Conservation (phyloP, 23 tunicate species). For the Ciona savignyi region DNA sequence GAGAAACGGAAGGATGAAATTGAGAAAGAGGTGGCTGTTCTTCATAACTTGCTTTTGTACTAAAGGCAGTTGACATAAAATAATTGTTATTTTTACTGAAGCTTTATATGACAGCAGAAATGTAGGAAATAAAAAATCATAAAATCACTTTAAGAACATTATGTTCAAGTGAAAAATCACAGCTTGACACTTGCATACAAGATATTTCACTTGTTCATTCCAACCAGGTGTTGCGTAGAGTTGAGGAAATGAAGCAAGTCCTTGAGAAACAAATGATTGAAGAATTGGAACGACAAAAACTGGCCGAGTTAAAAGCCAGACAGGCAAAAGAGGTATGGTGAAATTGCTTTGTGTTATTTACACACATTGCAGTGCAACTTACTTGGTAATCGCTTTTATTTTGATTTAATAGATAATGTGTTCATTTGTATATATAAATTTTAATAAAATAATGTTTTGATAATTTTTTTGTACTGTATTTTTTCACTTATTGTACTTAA, state of each 20-base stretch:
- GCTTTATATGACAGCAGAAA: too few relatives aligned
- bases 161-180: too few relatives aligned
- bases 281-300: constrained; percentile 62
- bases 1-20: constrained; percentile 74
- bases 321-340: constrained; percentile 73
- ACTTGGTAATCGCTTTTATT: background rate
- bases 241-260: constrained; percentile 61
- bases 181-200: too few relatives aligned
- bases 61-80: too few relatives aligned
- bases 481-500: too few relatives aligned
- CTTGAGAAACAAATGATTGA: constrained; percentile 83
- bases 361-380: background rate
- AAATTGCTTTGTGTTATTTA: background rate
- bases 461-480: background rate
- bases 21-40: constrained; percentile 82
- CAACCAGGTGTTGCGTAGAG: constrained; percentile 52
- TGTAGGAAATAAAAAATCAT: background rate
- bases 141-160: too few relatives aligned
- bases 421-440: too few relatives aligned
- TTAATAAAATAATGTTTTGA: background rate
- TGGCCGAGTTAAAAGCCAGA: constrained; percentile 65
- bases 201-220: background rate
- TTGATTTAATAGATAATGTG: background rate
- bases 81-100: too few relatives aligned
- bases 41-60: too few relatives aligned